Evolutionary conservation across 2,113 vertebrate species (phyloP).

Genomic region (Lampris megalopsis): DNA sequence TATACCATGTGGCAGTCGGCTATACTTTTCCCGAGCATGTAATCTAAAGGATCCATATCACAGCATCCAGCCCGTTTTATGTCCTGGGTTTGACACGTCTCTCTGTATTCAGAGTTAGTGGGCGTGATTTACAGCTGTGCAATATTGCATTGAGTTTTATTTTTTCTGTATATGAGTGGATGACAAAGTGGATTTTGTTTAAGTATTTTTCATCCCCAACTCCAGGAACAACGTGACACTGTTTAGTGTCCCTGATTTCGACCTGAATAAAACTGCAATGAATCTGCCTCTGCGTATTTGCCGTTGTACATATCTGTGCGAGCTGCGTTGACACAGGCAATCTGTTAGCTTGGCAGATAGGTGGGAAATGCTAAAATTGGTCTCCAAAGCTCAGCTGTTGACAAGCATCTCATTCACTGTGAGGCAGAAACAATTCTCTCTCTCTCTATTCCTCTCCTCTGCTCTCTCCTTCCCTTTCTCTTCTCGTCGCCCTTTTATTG

Average conservation of each 20-base stretch:
- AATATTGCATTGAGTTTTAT: constrained; percentile 13
- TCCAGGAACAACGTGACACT: constrained; percentile 29
- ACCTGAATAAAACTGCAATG: constrained; percentile 29
- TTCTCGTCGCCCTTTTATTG: too few relatives aligned
- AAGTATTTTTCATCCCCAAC: not conserved
- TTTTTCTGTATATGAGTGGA: constrained; percentile 22
- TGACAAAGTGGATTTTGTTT: constrained; percentile 28
- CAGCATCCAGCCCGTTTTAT: not conserved
- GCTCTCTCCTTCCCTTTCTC: too few relatives aligned
- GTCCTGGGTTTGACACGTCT: constrained; percentile 13
- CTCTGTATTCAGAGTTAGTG: constrained; percentile 25
- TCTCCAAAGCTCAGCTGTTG: constrained; percentile 9
- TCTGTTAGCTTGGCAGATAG: constrained; percentile 22
- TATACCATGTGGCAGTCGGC: too few relatives aligned
- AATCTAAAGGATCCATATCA: too few relatives aligned
- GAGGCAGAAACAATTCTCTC: not conserved
- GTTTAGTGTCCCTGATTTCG: constrained; percentile 19
- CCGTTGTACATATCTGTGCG: constrained; percentile 22
- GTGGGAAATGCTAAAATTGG: not conserved
- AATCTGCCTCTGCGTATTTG: not conserved
- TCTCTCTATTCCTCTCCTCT: not conserved
- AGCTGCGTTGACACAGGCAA: constrained; percentile 3
- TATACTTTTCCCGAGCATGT: too few relatives aligned
- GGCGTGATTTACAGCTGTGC: constrained; percentile 10
- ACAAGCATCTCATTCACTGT: not conserved